Conservation (phyloP, 2,888 invertebrate genomes). For the Malachius bipustulatus region DNA sequence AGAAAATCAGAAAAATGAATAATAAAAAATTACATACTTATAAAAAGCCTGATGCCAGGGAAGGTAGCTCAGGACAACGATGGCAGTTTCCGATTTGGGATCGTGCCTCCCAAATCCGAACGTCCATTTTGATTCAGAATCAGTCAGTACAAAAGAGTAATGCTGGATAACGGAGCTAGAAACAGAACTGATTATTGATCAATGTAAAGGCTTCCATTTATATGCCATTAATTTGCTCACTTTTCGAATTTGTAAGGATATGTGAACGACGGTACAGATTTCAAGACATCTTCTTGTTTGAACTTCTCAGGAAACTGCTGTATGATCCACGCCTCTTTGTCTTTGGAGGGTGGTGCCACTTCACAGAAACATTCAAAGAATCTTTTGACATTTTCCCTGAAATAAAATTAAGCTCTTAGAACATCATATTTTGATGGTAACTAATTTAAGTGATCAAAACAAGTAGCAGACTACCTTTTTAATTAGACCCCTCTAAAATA, state of each 20-base stretch:
- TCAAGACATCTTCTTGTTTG: constrained; percentile 72
- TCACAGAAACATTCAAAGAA: constrained; percentile 77
- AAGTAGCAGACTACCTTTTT: no score
- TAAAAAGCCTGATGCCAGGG: constrained; percentile 97
- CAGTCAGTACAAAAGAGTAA: constrained; percentile 94
- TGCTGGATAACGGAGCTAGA: constrained; percentile 77
- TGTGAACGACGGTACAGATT: constrained; percentile 81
- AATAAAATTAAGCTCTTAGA: constrained; percentile 29
- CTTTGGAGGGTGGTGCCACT: constrained; percentile 55
- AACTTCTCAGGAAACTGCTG: constrained; percentile 78
- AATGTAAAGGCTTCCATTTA: constrained; percentile 13
- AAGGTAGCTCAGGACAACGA: constrained; percentile 75
- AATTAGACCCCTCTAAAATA: no score
- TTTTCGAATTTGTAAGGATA: constrained; percentile 74
- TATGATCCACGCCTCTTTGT: constrained; percentile 57
- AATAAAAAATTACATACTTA: constrained; percentile 63
- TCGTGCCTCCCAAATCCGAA: constrained; percentile 97
- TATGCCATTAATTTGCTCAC: constrained; percentile 40
- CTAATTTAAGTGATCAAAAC: no score
- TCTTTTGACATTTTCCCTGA: constrained; percentile 66
- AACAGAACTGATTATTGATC: constrained; percentile 26
- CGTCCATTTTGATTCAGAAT: constrained; percentile 88
- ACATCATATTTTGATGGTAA: no score
- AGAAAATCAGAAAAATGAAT: no score
- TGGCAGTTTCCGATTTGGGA: constrained; percentile 74